Evolutionary conservation across 2,888 invertebrate species (phyloP).

Genomic region (Hofmannophila pseudospretella): DNA sequence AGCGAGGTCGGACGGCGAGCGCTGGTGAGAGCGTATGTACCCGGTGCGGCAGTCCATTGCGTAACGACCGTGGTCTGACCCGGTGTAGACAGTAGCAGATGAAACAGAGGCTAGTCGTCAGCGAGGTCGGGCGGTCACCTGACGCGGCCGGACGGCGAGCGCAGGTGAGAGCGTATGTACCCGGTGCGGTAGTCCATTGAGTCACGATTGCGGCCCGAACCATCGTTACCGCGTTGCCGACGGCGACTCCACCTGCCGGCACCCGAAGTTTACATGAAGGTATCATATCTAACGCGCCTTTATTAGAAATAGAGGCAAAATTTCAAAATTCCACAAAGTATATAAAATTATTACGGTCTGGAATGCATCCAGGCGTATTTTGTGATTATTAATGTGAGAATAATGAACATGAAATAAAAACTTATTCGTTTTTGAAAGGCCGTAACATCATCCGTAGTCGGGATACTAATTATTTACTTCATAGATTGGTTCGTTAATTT

Average conservation of each 20-base stretch:
- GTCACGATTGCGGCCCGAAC: constrained; percentile 76
- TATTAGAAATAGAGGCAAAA: no score
- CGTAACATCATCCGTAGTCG: no score
- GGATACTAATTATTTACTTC: no score
- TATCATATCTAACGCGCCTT: no score
- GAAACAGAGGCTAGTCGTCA: not conserved
- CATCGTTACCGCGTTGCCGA: constrained; percentile 78
- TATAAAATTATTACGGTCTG: no score
- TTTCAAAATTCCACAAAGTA: no score
- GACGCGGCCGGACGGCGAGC: constrained; percentile 95
- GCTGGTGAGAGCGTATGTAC: constrained; percentile 93
- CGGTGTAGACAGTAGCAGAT: not conserved
- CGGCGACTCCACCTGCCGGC: constrained; percentile 87
- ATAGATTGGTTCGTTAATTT: no score
- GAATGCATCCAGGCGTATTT: no score
- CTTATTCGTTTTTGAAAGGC: no score
- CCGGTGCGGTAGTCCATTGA: constrained; percentile 89
- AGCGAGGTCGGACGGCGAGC: constrained; percentile 80
- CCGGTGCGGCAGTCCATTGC: constrained; percentile 47
- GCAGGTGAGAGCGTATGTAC: constrained; percentile 93
- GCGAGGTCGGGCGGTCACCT: constrained; percentile 83
- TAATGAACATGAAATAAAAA: no score
- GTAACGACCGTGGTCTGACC: not conserved
- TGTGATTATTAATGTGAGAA: no score
- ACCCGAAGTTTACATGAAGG: no score